Base-by-base conservation (phyloP, 2,888 invertebrate genomes). In the Phanerotoma sp. region DNA sequence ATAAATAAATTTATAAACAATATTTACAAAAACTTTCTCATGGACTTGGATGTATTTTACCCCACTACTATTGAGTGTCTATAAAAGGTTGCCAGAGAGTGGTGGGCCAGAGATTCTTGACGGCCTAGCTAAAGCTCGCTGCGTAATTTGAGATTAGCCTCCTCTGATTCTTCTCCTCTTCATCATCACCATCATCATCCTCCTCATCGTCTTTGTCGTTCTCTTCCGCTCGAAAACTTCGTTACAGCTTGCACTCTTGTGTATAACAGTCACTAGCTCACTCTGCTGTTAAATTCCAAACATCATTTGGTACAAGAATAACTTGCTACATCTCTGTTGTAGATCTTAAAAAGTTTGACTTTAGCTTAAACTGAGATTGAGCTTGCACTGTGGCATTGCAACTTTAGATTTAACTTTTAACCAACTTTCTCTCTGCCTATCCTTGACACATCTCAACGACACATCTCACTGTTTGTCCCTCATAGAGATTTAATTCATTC, bases 71-170 rank as follows among this genome's bases (percentile, higher is more conserved):
- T 57, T 59, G 65, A 71, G 74, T 75, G 75, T 72, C 77, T 77
- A 77, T 77, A 77, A 75, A 77, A 76, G 75, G 76, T 75, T 64
- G 73, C 68, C 69, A 62, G 62, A 57, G 67, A 68, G 67, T 71
- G 67, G 74, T 69, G 72, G 68, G 73, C 69, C 67, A 66, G 25
- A 73, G 68, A 67, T 65, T 68, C 60, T 64, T 68, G 66, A 55
- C 64, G 65, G 69, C 66, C 63, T 65, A 64, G 64, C 66, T 64
- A 61, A 62, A 69, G 69, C 73, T 70, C 66, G 66, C 66, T 66
- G 68, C 73, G 77, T 77, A 76, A 77, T 77, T 76, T 77, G 77
- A 77, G 77, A 77, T 77, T 75, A 68, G 69, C 70, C 47, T 51
- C 46, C 54, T 60, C 57, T 49, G 13, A 42, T 42, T 42, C 51